Evolutionary conservation across 1,140 invertebrate genomes (phyloP), one percentile per base, ranked within the genome.

Genomic region (Nymphalis io): DNA sequence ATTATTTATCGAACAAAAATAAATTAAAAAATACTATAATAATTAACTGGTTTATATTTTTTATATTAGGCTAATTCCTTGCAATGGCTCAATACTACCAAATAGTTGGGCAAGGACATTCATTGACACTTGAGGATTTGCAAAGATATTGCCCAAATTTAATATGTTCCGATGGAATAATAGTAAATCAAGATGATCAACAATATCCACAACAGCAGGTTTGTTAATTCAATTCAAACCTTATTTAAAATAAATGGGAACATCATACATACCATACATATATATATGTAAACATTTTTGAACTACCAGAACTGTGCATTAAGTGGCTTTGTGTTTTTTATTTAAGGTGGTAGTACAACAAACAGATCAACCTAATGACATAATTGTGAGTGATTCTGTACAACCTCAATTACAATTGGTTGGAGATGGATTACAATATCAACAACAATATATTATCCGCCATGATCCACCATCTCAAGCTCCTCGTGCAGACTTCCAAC

Each of bases 51-150:
- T 20, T n/a, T 60, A 16, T 66, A 38, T 27, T 63, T 68, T 68
- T 57, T 13, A 60, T 85, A 84, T 69, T 75, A 91, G 87, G 88
- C 68, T 90, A 85, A 90, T 74, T 68, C 61, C 74, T 84, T 83
- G 85, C 78, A 79, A 91, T 91, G 89, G 87, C 89, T 85, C 89
- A 91, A 79, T 91, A 86, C 83, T 91, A 89, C 76, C 89, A 91
- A 69, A 91, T 91, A 80, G 88, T 91, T 84, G 89, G 89, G 76
- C 88, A 89, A 85, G 87, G 89, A 68, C 87, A 84, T 79, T 82
- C 81, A 78, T 70, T 91, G 60, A 90, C 88, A 72, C 61, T 91
- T 74, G 89, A 91, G 63, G 89, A 91, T 70, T 73, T 91, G 74
- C 89, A 91, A 85, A 88, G 89, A 82, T 91, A 87, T 70, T 89